Evolutionary conservation across 2,888 invertebrate species (phyloP).

Genomic region (Andrena camellia): DNA sequence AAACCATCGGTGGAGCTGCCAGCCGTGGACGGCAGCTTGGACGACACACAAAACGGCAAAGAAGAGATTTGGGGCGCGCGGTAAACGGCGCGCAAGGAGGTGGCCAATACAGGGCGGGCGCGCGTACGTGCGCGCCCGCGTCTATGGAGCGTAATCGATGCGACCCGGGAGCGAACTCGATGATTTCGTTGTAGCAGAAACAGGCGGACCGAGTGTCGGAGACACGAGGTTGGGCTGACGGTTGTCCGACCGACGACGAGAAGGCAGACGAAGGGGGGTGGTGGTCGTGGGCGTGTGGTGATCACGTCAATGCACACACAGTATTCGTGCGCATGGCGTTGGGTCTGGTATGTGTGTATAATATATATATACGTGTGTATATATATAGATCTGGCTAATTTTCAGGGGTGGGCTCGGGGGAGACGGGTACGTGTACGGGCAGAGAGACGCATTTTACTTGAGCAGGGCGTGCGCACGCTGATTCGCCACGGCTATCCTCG

Average conservation of each 20-base stretch:
- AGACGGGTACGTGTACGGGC: constrained; percentile 66
- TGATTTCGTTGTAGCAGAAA: constrained; percentile 60
- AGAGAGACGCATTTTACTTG: constrained; percentile 88
- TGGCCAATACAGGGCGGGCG: constrained; percentile 6
- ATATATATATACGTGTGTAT: constrained; percentile 21
- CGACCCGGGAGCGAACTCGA: constrained; percentile 40
- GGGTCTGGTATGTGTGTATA: constrained; percentile 26
- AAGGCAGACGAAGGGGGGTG: constrained; percentile 60
- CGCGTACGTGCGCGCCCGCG: neutral
- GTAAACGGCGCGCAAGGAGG: constrained; percentile 28
- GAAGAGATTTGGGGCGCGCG: constrained; percentile 17
- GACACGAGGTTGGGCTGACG: constrained; percentile 50
- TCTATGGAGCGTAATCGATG: constrained; percentile 29
- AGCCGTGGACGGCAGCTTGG: constrained; percentile 1
- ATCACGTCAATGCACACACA: constrained; percentile 33
- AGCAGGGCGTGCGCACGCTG: constrained; percentile 98
- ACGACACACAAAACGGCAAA: constrained; percentile 25
- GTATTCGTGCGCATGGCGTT: constrained; percentile 2
- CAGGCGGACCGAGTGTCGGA: constrained; percentile 56
- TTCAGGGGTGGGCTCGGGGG: constrained; percentile 61
- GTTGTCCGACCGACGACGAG: constrained; percentile 69
- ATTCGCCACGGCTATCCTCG: constrained; percentile 98
- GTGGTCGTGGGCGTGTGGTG: constrained; percentile 44
- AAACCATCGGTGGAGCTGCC: neutral
- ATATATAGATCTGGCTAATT: constrained; percentile 31